phyloP scores from a whole-genome alignment of 2,113 vertebrate species.

The Oophaga pumilio region DNA sequence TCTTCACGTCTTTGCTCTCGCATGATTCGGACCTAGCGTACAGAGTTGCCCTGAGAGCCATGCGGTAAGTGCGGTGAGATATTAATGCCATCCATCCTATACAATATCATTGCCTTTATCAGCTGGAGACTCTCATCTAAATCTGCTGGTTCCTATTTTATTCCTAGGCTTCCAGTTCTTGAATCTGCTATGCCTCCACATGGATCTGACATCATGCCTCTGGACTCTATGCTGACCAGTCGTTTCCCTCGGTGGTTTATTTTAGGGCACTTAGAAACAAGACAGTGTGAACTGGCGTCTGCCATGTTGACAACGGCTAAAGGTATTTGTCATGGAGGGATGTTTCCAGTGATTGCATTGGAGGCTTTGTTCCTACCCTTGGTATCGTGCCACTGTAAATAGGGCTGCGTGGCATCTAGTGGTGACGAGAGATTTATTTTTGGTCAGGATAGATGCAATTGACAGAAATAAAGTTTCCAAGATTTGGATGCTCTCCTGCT shows the following conservation, averaged over 20 bases:
- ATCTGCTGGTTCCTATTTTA: background rate
- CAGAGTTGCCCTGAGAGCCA: conserved; percentile 68
- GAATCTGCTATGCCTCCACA: conserved; percentile 64
- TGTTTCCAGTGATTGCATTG: background rate
- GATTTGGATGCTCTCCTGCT: too few species aligned
- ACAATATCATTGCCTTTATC: background rate
- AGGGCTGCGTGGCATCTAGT: background rate
- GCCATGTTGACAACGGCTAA: conserved; percentile 71
- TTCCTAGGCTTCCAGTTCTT: conserved; percentile 68
- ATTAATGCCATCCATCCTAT: background rate
- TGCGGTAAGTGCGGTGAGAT: conserved; percentile 62
- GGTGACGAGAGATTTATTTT: background rate
- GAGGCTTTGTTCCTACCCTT: background rate
- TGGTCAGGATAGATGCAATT: too few species aligned
- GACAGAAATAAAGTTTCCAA: too few species aligned
- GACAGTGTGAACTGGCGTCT: conserved; percentile 72
- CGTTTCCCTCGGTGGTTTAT: conserved; percentile 72
- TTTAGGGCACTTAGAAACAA: conserved; percentile 71
- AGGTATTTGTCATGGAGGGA: conserved; percentile 59
- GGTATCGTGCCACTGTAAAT: background rate
- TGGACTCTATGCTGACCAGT: conserved; percentile 66
- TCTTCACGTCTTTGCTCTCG: conserved; percentile 69
- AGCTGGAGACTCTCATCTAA: background rate
- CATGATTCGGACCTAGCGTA: conserved; percentile 72
- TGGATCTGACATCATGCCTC: conserved; percentile 59